These are phyloP conservation scores for Ctena decussata DNA, from an alignment of 2,888 invertebrate genomes.

Conservation along the genomic window DNA sequence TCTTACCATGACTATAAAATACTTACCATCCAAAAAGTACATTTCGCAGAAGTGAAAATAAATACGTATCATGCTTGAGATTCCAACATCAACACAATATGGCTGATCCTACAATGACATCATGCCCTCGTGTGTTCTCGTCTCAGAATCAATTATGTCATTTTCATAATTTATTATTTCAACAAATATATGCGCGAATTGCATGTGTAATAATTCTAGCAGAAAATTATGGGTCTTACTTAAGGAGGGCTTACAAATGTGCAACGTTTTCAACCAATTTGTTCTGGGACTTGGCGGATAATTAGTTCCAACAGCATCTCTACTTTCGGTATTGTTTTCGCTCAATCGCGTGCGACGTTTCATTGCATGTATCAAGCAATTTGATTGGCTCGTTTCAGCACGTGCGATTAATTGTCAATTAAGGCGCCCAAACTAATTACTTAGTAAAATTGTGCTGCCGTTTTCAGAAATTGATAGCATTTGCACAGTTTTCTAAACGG, in stretches of 20 bases:
- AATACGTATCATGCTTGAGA: not conserved
- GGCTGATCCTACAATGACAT: slow-evolving; percentile 59
- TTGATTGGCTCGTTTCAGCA: slow-evolving; percentile 23
- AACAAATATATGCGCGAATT: not conserved
- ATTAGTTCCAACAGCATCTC: slow-evolving; percentile 4
- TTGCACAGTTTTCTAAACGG: too few species aligned
- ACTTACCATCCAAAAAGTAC: not conserved
- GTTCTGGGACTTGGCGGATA: too few species aligned
- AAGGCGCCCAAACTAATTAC: too few species aligned
- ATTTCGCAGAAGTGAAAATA: not conserved
- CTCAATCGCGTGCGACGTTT: slow-evolving; percentile 29
- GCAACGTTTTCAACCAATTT: too few species aligned
- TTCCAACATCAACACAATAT: slow-evolving; percentile 42
- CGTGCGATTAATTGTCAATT: not conserved
- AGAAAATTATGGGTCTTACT: too few species aligned
- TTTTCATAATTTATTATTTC: slow-evolving; percentile 54
- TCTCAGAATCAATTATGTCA: slow-evolving; percentile 31
- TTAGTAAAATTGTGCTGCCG: too few species aligned
- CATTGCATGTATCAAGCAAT: not conserved
- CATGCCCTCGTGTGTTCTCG: slow-evolving; percentile 37
- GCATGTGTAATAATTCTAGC: not conserved
- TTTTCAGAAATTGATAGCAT: too few species aligned
- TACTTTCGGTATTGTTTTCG: slow-evolving; percentile 57
- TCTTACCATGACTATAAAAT: not conserved
- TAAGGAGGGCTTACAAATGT: too few species aligned